Percentiles rank a stretch among this genome's conserved stretches.
phyloP scores from a whole-genome alignment of 2,113 vertebrate genomes.

The Cyanoliseus patagonus region DNA sequence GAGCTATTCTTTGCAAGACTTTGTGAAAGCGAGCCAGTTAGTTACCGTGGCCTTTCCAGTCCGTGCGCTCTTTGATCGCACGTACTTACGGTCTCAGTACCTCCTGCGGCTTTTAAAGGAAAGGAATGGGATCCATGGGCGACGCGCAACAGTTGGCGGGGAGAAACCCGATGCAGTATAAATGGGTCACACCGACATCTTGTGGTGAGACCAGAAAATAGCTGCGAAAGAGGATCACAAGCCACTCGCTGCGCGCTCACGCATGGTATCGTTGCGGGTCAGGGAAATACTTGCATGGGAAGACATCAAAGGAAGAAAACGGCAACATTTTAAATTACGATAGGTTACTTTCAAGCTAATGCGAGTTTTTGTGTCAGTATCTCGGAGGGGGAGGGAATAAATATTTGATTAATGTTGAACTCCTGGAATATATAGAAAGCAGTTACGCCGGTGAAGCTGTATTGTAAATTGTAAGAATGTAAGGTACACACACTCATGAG shows the following conservation, averaged over 20 bases:
- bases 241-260: background rate
- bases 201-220: background rate
- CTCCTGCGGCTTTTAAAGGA: accelerated
- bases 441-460: background rate
- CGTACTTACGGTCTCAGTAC: accelerated
- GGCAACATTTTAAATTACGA: too few species aligned
- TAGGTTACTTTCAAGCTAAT: too few species aligned
- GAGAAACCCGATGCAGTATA: background rate
- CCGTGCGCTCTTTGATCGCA: too few species aligned
- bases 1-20: background rate
- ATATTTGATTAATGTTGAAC: background rate
- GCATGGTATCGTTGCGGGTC: accelerated
- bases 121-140: too few species aligned
- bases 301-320: background rate
- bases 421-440: background rate
- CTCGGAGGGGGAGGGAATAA: background rate
- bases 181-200: slow-evolving; percentile 1
- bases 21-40: background rate
- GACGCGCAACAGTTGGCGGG: too few species aligned
- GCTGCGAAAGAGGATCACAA: accelerated
- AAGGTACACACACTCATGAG: background rate
- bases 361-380: accelerated
- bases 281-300: too few species aligned
- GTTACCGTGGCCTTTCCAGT: background rate
- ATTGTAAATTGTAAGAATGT: background rate